Evolutionary conservation across 1,140 invertebrate species (phyloP), one percentile per base, ranked within the genome.

Genomic region (Saxidomus purpurata): DNA sequence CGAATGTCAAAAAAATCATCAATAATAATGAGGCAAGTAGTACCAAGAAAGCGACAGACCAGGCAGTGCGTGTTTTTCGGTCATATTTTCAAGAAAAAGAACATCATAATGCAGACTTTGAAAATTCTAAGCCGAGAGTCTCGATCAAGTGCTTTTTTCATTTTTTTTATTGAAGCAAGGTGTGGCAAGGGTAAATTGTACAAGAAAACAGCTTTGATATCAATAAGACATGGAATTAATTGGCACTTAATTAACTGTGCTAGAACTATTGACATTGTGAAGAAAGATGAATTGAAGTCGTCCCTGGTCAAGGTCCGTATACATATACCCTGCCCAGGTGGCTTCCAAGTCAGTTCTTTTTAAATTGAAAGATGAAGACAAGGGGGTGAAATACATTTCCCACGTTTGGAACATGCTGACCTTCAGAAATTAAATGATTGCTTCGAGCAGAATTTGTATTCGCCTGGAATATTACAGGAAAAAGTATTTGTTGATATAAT

Each of bases 401-500:
- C 87, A 0, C 87, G 67, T 4, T 36, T 82, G 15, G 87, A 89
- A 31, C 8, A 6, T 13, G n/a, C 0, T 36, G 77, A 82, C 55
- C 36, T 89, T 9, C 8, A 22, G 22, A 55, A 82, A 74, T 15
- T 89, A 0, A 82, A 74, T 61, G 28, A 38, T 3, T 89, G 74
- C 61, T 74, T 89, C 36, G 34, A 55, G n/a, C 1, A 63, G 28
- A 25, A 63, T 28, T 25, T 63, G 4, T 6, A 28, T 8, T 28
- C n/a, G 8, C n/a, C 59, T 28, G 59, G 28, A 25, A 25, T 8
- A 28, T 59, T 59, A 9, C 59, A 88, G 52, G 61, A 81, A 40
- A 88, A 89, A 43, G 87, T 89, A 0, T 89, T 89, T 47, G 79
- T 83, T 17, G 79, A 89, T 34, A 13, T 89, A 0, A 76, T 89